phyloP scores from a whole-genome alignment of 2,797 vertebrate species.

The Typhlichthys eigenmanni region DNA sequence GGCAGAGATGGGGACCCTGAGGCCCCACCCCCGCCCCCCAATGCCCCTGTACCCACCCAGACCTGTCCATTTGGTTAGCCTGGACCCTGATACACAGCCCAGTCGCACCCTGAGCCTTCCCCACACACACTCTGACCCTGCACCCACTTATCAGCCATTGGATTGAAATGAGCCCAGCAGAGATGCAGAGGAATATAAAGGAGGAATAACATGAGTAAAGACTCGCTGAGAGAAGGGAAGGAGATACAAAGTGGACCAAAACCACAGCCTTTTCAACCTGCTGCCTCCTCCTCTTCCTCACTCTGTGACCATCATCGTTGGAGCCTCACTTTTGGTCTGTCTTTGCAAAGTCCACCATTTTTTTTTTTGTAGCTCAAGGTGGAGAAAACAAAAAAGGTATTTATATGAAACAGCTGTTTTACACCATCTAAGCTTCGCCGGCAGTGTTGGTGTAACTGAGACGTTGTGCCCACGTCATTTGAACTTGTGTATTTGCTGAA shows the following conservation, averaged over 20 bases:
- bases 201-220: conserved; percentile 22
- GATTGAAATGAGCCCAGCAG: conserved; percentile 53
- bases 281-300: conserved; percentile 25
- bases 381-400: conserved; percentile 13
- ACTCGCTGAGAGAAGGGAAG: conserved; percentile 35
- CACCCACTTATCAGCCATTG: conserved; percentile 64
- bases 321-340: conserved; percentile 13
- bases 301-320: conserved; percentile 20
- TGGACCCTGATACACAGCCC: neutral
- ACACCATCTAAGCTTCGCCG: neutral
- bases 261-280: conserved; percentile 27
- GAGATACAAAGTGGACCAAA: conserved; percentile 29
- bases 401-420: neutral
- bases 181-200: conserved; percentile 8
- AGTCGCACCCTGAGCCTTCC: neutral
- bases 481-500: too few species aligned
- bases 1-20: conserved; percentile 62
- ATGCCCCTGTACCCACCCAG: conserved; percentile 25
- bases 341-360: neutral
- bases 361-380: conserved; percentile 11
- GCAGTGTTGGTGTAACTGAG: neutral
- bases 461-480: too few species aligned
- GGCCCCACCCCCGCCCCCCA: neutral
- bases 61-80: conserved; percentile 55
- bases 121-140: neutral